Evolutionary conservation across 2,797 vertebrate genomes (phyloP).

Genomic region (Hapalemur alaotrensis): DNA sequence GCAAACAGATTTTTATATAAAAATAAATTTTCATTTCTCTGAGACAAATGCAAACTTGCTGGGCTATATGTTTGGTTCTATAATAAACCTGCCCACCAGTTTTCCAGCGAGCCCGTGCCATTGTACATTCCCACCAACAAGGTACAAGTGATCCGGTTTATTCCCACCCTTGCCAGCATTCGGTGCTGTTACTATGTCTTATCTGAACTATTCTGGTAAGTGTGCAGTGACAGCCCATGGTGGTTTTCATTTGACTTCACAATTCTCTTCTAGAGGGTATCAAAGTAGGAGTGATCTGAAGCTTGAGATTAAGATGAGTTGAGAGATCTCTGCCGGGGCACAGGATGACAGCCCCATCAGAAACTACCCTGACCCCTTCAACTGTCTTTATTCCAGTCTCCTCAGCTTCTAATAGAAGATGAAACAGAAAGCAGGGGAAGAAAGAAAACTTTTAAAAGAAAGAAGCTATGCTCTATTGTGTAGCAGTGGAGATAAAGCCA

Average conservation of each 20-base stretch:
- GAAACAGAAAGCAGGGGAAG: neutral
- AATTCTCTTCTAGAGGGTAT: neutral
- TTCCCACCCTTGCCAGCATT: neutral
- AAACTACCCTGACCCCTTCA: neutral
- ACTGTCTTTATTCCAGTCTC: neutral
- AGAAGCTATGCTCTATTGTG: neutral
- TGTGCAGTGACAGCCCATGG: neutral
- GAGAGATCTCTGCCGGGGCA: neutral
- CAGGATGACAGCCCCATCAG: neutral
- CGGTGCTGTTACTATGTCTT: no score
- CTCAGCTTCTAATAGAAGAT: neutral
- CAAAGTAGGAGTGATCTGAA: neutral
- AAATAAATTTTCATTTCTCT: neutral
- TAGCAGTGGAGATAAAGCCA: neutral
- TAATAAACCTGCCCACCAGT: neutral
- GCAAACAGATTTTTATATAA: neutral
- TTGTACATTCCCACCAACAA: neutral
- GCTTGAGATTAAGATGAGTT: neutral
- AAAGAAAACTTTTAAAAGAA: neutral
- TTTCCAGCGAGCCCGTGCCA: neutral
- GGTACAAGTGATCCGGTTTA: accelerated
- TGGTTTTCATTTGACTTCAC: neutral
- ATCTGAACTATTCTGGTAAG: neutral
- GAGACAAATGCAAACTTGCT: neutral
- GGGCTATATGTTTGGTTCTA: neutral